Base-by-base conservation (phyloP, 2,888 invertebrate genomes). In the Prostheceraeus crozeri region DNA sequence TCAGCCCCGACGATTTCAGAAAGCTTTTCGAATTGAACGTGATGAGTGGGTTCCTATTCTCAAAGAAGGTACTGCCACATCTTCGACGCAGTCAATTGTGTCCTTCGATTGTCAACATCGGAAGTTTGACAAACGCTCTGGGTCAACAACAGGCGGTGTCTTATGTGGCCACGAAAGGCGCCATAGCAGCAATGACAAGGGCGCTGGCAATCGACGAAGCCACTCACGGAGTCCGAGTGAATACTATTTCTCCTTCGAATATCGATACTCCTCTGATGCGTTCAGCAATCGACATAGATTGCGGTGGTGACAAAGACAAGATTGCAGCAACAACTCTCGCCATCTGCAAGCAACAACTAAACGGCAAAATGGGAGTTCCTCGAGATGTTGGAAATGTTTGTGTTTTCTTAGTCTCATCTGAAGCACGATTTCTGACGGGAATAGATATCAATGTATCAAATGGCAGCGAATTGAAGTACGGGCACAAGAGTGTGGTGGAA, bases 141-240 rank as follows among this genome's bases (percentile, higher is more conserved):
- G 53, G 53, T 16, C 53, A 53, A 19, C 21, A 25, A 10, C 21
- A 53, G 8, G 53, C 53, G 3, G 53, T 53, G 14, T 30, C 53
- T 19, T 53, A 53, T 19, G 53, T 27, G 3, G n/a, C 31, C 2
- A 53, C 53, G n/a, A 53, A 53, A 53, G 28, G 31, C 2, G 75
- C 70, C 8, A 68, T 74, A 3, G 67, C 66, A 14, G 67, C 73
- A 3, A 70, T 75, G 67, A 70, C 72, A 1, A 68, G 69, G 57
- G 73, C 74, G 6, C 60, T 75, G 51, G 73, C 75, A 14, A 66
- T 75, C 16, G 75, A 75, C 61, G 75, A 74, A 59, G 71, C 73
- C 1, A 62, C 63, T 35, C 59, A 72, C 60, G 67, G 67, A 23
- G 74, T 74, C 6, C 57, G 74, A 56, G 72, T 74, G 0, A 74